Base-by-base conservation (phyloP, 2,888 invertebrate species). In the Drosophila neonasuta region DNA sequence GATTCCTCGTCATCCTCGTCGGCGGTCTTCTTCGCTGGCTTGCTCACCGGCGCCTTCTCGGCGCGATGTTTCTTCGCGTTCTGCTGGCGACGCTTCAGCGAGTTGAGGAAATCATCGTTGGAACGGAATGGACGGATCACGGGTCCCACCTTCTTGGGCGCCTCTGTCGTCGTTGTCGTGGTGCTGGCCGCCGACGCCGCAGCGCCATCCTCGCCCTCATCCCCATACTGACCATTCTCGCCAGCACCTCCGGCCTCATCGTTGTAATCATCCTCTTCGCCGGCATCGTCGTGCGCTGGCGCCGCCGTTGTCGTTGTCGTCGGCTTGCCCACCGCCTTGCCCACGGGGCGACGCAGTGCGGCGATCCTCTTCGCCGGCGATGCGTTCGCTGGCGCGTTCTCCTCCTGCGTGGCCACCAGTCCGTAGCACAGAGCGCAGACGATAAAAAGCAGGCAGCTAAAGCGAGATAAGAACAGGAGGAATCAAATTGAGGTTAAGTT, bases 121-220 rank as follows among this genome's bases (percentile, higher is more conserved):
- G 95, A 95, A 82, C 95, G 93, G 93, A 95, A 95, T 0, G 96
- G 95, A 59, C 96, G 91, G 13, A 95, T 94, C 39, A 93, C 92
- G 13, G 95, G 95, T 0, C 92, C 92, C 44, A 92, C 88, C 78
- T 94, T 93, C 82, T 95, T 95, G 76, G 94, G 93, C 54, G 95
- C 91, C 80, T 95, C 94, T 6, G 95, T 95, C 0, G 94, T 93
- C 0, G 93, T 91, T 1, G 93, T 93, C 10, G 94, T 94, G 9
- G 85, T 82, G 50, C 86, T 84, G 9, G 20, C 59, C 5, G 51
- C 93, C 92, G 30, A 89, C 10, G 89, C 82, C 3, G 66, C 88
- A 2, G 68, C 89, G 2, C 71, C 89, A 46, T 92, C 92, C 17
- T 92, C 93, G 39, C 94, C 94, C 41, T 92, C 93, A 54, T 81